phyloP scores from a whole-genome alignment of 2,797 vertebrate species.

The Myiotriccus ornatus region DNA sequence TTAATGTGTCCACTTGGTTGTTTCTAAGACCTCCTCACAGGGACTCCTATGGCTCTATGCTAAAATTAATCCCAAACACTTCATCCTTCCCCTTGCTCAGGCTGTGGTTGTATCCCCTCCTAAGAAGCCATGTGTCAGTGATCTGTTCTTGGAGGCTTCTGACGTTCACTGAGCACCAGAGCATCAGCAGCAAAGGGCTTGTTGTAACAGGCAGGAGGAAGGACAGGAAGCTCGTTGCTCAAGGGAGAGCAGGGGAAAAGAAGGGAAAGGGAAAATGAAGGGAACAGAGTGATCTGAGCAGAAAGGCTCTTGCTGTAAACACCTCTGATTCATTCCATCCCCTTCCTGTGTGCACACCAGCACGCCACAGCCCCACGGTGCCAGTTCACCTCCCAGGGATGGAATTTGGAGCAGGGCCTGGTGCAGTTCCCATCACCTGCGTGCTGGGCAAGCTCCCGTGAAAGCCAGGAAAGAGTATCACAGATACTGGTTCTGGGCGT shows the following conservation, averaged over 20 bases:
- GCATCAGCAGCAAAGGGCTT: neutral
- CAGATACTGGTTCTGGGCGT: accelerated
- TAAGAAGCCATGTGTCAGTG: neutral
- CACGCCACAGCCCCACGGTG: neutral
- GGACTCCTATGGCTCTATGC: neutral
- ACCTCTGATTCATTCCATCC: neutral
- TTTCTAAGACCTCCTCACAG: neutral
- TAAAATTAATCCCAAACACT: neutral
- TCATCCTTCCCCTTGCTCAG: neutral
- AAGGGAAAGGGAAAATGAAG: neutral
- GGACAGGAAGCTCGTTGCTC: neutral
- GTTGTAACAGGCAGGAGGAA: neutral
- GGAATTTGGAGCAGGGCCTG: neutral
- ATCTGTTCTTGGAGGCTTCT: neutral
- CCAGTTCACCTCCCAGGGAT: neutral
- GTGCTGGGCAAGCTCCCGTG: neutral
- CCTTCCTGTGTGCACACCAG: neutral
- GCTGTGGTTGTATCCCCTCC: neutral
- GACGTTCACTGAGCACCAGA: neutral
- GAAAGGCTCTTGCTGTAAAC: neutral
- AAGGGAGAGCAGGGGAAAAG: neutral
- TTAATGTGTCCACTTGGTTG: neutral
- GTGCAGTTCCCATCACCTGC: accelerated
- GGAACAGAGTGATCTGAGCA: neutral
- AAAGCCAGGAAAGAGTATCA: neutral